Conservation (phyloP, 2,797 vertebrate genomes). For the Serranus cabrilla region DNA sequence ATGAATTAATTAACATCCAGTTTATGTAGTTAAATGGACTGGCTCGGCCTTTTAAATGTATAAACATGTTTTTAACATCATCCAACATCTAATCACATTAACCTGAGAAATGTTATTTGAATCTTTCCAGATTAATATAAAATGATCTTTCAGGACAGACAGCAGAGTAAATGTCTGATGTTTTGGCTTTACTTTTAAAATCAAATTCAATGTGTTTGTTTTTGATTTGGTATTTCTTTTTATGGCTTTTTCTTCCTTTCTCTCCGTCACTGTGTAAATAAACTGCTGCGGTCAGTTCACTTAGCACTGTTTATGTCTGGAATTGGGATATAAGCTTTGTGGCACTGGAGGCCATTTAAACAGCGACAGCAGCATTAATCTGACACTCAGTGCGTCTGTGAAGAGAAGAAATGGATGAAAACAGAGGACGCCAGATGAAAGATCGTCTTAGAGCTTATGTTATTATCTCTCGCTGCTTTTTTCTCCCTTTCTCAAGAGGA, state of each 20-base stretch:
- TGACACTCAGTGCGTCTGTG: slow-evolving; percentile 71
- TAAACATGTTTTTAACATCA: neutral
- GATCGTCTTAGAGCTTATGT: slow-evolving; percentile 78
- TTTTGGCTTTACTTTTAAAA: neutral
- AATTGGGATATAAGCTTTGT: slow-evolving; percentile 33
- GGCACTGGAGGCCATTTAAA: slow-evolving; percentile 53
- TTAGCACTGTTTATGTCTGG: slow-evolving; percentile 10
- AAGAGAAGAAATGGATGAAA: slow-evolving; percentile 69
- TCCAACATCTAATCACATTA: neutral
- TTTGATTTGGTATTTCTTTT: neutral
- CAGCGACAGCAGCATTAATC: slow-evolving; percentile 63
- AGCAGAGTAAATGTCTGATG: neutral
- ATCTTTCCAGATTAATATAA: neutral
- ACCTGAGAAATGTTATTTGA: neutral
- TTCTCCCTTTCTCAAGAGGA: slow-evolving; percentile 53
- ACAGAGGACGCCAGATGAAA: slow-evolving; percentile 68
- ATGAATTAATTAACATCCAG: neutral
- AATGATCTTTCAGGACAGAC: neutral
- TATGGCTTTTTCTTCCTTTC: neutral
- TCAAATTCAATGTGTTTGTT: neutral
- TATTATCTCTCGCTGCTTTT: slow-evolving; percentile 69
- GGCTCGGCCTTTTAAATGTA: neutral
- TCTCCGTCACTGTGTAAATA: neutral
- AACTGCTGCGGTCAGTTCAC: slow-evolving; percentile 23
- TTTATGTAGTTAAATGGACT: neutral